Evolutionary conservation across 2,888 invertebrate genomes (phyloP).

Genomic region (Cremastobaeus sp.): DNA sequence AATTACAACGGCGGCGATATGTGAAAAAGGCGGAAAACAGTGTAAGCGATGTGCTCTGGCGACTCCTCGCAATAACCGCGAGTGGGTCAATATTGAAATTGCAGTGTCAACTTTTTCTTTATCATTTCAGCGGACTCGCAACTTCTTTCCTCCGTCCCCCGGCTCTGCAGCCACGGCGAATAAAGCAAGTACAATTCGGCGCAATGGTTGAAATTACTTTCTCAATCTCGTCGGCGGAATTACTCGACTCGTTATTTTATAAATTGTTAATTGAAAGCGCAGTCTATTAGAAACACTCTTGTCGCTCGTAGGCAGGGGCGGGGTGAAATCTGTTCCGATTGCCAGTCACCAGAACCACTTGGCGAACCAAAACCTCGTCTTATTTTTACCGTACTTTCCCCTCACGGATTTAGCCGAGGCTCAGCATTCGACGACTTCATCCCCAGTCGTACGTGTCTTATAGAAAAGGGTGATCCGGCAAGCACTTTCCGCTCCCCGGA

Average conservation of each 20-base stretch:
- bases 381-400: slow-evolving; percentile 63
- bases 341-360: slow-evolving; percentile 70
- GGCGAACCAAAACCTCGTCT: slow-evolving; percentile 67
- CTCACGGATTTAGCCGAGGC: slow-evolving; percentile 53
- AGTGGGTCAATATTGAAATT: slow-evolving; percentile 58
- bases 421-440: slow-evolving; percentile 62
- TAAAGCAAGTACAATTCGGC: slow-evolving; percentile 2
- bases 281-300: too few relatives aligned
- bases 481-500: slow-evolving; percentile 72
- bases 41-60: too few relatives aligned
- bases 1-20: slow-evolving; percentile 35
- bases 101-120: slow-evolving; percentile 53
- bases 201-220: slow-evolving; percentile 39
- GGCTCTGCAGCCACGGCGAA: slow-evolving; percentile 4
- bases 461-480: slow-evolving; percentile 73
- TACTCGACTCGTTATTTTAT: too few relatives aligned
- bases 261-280: too few relatives aligned
- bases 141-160: slow-evolving; percentile 33
- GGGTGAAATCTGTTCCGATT: slow-evolving; percentile 57
- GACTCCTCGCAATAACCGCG: too few relatives aligned
- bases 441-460: slow-evolving; percentile 62
- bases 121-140: background rate
- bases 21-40: slow-evolving; percentile 17
- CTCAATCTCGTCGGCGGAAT: slow-evolving; percentile 36
- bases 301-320: too few relatives aligned